These are phyloP conservation scores for Agriotes lineatus DNA, from an alignment of 2,888 invertebrate species.

Conservation along the genomic window DNA sequence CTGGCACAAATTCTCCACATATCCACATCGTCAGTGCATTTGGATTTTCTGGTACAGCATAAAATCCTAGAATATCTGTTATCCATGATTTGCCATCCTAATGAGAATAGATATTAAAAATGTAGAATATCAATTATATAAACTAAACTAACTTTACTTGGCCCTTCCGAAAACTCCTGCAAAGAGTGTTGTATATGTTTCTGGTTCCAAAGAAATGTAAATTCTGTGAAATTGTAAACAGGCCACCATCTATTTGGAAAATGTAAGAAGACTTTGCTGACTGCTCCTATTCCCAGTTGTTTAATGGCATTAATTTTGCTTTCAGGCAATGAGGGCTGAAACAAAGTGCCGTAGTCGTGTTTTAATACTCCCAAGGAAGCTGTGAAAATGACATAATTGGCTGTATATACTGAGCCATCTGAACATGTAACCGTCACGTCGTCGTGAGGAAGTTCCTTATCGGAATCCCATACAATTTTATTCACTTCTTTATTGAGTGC, in stretches of 20 bases:
- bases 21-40: conserved; percentile 77
- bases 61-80: conserved; percentile 76
- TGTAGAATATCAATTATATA: not conserved
- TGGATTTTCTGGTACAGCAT: conserved; percentile 73
- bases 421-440: conserved; percentile 61
- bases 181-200: conserved; percentile 59
- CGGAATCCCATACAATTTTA: conserved; percentile 42
- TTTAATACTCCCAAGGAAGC: conserved; percentile 77
- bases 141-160: conserved; percentile 1
- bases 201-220: conserved; percentile 72
- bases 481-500: conserved; percentile 1
- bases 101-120: not conserved
- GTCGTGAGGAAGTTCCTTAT: conserved; percentile 9
- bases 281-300: conserved; percentile 72
- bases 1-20: conserved; percentile 72
- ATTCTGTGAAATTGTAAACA: conserved; percentile 65
- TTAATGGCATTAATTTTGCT: conserved; percentile 69
- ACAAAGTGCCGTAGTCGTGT: conserved; percentile 66
- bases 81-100: conserved; percentile 68
- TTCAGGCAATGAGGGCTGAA: conserved; percentile 69
- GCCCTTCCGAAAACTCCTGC: conserved; percentile 30
- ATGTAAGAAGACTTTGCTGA: conserved; percentile 74
- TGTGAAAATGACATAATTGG: conserved; percentile 75
- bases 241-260: conserved; percentile 75
- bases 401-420: conserved; percentile 68